Conservation (phyloP, 2,797 vertebrate genomes). For the Aulostomus chinensis region DNA sequence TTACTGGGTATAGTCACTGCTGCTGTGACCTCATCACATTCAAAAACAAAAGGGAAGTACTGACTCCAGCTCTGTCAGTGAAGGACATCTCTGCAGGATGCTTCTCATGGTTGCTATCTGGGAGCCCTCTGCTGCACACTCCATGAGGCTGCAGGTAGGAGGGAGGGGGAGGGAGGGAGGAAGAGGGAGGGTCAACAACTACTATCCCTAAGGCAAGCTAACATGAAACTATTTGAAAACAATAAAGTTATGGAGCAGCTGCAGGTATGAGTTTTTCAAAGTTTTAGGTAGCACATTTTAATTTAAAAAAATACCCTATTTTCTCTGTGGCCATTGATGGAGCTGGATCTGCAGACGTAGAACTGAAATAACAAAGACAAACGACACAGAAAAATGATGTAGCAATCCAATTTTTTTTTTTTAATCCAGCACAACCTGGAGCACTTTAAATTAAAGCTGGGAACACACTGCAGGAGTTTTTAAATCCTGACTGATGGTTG, state of each 20-base stretch:
- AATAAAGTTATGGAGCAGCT: too few relatives aligned
- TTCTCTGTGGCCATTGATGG: constrained; percentile 22
- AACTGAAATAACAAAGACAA: constrained; percentile 31
- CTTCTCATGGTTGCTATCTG: constrained; percentile 40
- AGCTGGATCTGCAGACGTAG: constrained; percentile 8
- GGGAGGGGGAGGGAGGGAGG: constrained; percentile 10
- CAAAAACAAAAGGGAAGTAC: constrained; percentile 23
- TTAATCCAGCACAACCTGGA: not conserved
- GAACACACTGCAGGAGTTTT: too few relatives aligned
- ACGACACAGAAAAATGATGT: not conserved
- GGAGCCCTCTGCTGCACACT: constrained; percentile 54
- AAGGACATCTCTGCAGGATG: constrained; percentile 61
- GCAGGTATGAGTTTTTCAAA: too few relatives aligned
- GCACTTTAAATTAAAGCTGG: too few relatives aligned
- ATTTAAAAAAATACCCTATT: constrained; percentile 45
- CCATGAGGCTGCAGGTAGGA: constrained; percentile 72
- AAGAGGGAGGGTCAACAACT: not conserved
- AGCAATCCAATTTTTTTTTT: not conserved
- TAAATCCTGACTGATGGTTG: too few relatives aligned
- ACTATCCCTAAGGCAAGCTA: not conserved
- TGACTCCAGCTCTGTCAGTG: constrained; percentile 83
- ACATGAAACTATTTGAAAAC: not conserved
- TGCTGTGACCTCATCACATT: not conserved
- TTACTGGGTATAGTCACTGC: not conserved
- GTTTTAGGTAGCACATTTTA: not conserved